Conservation (phyloP, 2,797 vertebrate genomes). For the Clarias platycephalus region DNA sequence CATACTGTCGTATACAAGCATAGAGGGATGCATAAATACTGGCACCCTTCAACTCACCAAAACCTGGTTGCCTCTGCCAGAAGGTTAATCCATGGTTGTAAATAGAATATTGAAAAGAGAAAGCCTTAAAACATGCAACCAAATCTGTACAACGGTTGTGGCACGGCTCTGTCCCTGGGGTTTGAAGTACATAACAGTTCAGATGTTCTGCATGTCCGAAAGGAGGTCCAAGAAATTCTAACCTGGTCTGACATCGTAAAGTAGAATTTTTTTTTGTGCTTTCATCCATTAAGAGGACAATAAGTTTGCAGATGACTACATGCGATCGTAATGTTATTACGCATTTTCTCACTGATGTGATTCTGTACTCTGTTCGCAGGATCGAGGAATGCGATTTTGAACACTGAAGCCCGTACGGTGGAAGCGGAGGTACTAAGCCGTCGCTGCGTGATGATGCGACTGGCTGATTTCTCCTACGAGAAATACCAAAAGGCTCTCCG, state of each 20-base stretch:
- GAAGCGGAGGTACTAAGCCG: constrained; percentile 96
- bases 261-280: not conserved
- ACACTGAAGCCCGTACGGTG: constrained; percentile 92
- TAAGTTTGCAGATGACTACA: not conserved
- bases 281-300: too few species aligned
- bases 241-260: not conserved
- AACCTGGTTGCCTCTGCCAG: not conserved
- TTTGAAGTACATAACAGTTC: not conserved
- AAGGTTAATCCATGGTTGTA: not conserved
- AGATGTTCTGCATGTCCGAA: not conserved
- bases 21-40: not conserved
- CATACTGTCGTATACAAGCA: not conserved
- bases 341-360: not conserved
- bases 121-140: not conserved
- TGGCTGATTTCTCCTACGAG: constrained; percentile 92
- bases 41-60: not conserved
- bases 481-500: constrained; percentile 94
- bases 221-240: not conserved
- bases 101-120: not conserved
- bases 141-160: not conserved
- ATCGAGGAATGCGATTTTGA: constrained; percentile 92
- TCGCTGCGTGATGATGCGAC: constrained; percentile 95
- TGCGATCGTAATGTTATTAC: too few species aligned
- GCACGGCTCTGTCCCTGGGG: not conserved
- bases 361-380: constrained; percentile 67